Evolutionary conservation across 2,888 invertebrate species (phyloP).

Genomic region (Drosophila borborema): DNA sequence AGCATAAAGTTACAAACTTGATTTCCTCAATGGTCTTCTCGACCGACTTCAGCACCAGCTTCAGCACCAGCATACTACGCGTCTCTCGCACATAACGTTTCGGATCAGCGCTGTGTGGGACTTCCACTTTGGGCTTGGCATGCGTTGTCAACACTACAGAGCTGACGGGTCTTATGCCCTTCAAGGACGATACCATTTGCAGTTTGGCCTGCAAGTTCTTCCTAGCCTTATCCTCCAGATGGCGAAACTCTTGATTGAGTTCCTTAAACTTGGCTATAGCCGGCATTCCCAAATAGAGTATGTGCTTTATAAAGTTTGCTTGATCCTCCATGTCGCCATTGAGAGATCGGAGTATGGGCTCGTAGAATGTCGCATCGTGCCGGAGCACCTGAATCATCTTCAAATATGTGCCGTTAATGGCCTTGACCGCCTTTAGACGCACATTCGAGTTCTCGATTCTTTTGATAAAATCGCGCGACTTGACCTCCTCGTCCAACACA

Average conservation of each 20-base stretch:
- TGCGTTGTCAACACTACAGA: background rate
- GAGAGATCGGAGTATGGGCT: slow-evolving; percentile 83
- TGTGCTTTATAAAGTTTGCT: slow-evolving; percentile 81
- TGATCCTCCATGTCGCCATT: slow-evolving; percentile 84
- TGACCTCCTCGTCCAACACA: slow-evolving; percentile 78
- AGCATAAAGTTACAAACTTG: slow-evolving; percentile 82
- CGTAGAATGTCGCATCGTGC: slow-evolving; percentile 84
- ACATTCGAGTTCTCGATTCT: slow-evolving; percentile 83
- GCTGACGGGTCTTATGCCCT: slow-evolving; percentile 30
- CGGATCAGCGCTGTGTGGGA: slow-evolving; percentile 41
- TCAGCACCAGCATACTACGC: slow-evolving; percentile 82
- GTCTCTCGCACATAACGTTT: slow-evolving; percentile 84
- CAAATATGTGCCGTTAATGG: slow-evolving; percentile 82
- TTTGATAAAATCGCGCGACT: slow-evolving; percentile 74
- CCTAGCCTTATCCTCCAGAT: slow-evolving; percentile 78
- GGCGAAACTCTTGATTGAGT: slow-evolving; percentile 74
- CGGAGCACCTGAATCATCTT: slow-evolving; percentile 81
- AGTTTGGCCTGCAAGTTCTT: slow-evolving; percentile 74
- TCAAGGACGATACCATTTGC: slow-evolving; percentile 67
- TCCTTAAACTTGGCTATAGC: slow-evolving; percentile 79
- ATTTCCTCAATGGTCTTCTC: slow-evolving; percentile 82
- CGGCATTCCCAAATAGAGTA: slow-evolving; percentile 83
- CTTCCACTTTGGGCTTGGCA: slow-evolving; percentile 30
- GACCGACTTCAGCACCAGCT: slow-evolving; percentile 77
- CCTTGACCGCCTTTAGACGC: slow-evolving; percentile 82